Evolutionary conservation across 2,888 invertebrate species (phyloP).

Genomic region (Ophion slaviceki): DNA sequence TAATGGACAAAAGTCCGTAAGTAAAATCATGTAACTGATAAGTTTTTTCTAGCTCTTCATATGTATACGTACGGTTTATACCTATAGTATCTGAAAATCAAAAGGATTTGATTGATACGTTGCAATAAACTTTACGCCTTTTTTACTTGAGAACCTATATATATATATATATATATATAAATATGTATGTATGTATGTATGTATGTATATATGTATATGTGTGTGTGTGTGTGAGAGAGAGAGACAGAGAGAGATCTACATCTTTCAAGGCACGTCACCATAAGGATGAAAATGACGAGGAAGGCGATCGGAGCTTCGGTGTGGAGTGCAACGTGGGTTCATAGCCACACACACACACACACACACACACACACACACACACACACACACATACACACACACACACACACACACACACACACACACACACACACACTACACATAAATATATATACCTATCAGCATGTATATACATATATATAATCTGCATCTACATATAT

Average conservation of each 20-base stretch:
- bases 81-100: not conserved
- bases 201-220: conserved; percentile 65
- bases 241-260: not conserved
- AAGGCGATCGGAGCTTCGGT: conserved; percentile 27
- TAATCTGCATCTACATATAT: not conserved
- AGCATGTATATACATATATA: not conserved
- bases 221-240: not conserved
- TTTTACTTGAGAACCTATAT: not conserved
- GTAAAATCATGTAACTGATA: no score
- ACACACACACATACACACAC: no score
- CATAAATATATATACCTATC: conserved; percentile 7
- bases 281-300: conserved; percentile 48
- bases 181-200: not conserved
- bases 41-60: no score
- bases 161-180: not conserved
- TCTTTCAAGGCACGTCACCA: conserved; percentile 70
- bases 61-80: not conserved
- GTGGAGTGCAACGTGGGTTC: conserved; percentile 7
- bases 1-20: no score
- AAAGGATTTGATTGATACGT: conserved; percentile 6
- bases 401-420: no score
- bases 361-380: no score
- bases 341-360: no score
- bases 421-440: not conserved
- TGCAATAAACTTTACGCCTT: conserved; percentile 11